phyloP scores from a whole-genome alignment of 1,140 invertebrate genomes.

The Homalodisca vitripennis region DNA sequence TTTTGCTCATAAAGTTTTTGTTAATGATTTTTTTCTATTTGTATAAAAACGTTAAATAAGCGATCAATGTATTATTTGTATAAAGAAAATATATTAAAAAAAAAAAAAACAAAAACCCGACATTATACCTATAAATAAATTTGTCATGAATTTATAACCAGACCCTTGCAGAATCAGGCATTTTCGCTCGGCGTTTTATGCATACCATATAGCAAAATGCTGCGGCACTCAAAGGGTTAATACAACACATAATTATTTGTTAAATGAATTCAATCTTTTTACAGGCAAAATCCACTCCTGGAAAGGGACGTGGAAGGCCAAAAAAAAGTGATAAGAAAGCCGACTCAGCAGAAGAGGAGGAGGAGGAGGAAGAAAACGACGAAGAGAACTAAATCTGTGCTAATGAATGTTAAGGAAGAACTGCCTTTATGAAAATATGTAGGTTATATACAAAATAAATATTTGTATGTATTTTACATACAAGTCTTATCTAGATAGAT shows the following conservation, averaged over 20 bases:
- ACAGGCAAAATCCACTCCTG: conserved; percentile 30
- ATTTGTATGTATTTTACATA: not conserved
- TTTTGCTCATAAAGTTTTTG: too few species aligned
- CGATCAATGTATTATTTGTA: too few species aligned
- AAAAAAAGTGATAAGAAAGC: conserved; percentile 39
- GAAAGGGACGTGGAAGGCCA: conserved; percentile 34
- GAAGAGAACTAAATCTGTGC: conserved; percentile 25
- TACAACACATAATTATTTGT: not conserved
- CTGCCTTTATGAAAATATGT: not conserved
- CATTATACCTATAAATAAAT: not conserved
- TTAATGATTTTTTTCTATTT: too few species aligned
- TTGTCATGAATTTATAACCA: not conserved
- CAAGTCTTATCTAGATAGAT: not conserved
- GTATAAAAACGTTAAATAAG: too few species aligned
- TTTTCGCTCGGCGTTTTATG: not conserved
- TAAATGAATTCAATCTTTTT: not conserved
- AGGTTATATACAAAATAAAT: not conserved
- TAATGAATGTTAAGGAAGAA: not conserved
- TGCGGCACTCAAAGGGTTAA: not conserved
- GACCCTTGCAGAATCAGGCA: not conserved
- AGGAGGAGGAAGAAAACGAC: conserved; percentile 37
- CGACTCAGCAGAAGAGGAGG: conserved; percentile 37
- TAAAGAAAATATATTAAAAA: too few species aligned
- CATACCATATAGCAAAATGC: too few species aligned
- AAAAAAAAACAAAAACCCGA: too few species aligned